A percentile compares a stretch with the other conserved stretches of the same genome.
phyloP scores from a whole-genome alignment of 2,797 vertebrate genomes.

The Acanthopagrus latus region DNA sequence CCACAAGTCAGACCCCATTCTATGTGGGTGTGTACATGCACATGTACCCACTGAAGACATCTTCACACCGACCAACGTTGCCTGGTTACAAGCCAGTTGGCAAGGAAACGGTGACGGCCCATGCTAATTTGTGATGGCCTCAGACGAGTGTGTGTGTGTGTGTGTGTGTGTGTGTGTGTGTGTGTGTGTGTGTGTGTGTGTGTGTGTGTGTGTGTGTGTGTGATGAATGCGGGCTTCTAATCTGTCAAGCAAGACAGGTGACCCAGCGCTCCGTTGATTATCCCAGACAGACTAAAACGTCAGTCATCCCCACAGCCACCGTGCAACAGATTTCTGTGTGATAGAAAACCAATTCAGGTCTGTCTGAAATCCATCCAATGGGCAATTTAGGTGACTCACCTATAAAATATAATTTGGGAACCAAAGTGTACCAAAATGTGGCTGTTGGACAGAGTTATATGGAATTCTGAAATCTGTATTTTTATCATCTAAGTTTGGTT shows the following conservation, averaged over 20 bases:
- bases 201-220: not conserved
- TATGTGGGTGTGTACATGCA: not conserved
- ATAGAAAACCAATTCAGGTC: conserved; percentile 31
- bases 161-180: conserved; percentile 7
- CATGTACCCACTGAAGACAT: conserved; percentile 51
- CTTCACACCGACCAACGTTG: conserved; percentile 67
- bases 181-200: not conserved
- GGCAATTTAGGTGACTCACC: conserved; percentile 5
- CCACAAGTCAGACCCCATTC: conserved; percentile 24
- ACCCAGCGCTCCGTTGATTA: conserved; percentile 52
- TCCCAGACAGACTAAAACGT: conserved; percentile 41
- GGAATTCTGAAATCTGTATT: not conserved
- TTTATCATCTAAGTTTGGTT: not conserved
- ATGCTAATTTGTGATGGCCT: conserved; percentile 67
- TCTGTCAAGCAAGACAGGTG: conserved; percentile 62
- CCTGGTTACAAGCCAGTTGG: conserved; percentile 80
- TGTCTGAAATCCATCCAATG: conserved; percentile 23
- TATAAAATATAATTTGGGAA: conserved; percentile 6
- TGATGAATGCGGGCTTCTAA: conserved; percentile 57
- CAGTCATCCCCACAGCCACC: conserved; percentile 33
- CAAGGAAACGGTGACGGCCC: conserved; percentile 73
- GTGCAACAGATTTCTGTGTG: conserved; percentile 26
- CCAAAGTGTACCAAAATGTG: not conserved
- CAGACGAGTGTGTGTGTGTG: conserved; percentile 26
- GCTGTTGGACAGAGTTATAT: not conserved